phyloP scores from a whole-genome alignment of 1,140 invertebrate genomes.

The Sinonovacula constricta region DNA sequence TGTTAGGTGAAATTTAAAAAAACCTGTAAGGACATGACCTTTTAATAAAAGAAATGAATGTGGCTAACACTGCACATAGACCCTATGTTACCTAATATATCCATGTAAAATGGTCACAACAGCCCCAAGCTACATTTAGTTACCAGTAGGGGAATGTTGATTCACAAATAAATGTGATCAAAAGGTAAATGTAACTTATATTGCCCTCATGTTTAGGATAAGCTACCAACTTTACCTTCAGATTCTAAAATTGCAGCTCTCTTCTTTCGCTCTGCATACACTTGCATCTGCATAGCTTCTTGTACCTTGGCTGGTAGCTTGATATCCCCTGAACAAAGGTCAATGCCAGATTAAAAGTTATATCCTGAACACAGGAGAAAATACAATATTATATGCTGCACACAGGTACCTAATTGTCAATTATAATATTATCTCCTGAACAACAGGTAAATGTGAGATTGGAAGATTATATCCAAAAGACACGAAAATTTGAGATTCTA shows the following conservation, averaged over 20 bases:
- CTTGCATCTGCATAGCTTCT: slow-evolving; percentile 99
- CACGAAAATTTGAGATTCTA: background rate
- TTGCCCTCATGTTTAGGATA: too few species aligned
- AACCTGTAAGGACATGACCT: too few species aligned
- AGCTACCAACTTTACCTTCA: slow-evolving; percentile 82
- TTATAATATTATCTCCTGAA: background rate
- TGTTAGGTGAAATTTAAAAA: too few species aligned
- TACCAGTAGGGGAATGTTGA: too few species aligned
- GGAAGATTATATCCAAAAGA: background rate
- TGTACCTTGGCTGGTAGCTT: slow-evolving; percentile 94
- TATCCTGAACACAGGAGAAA: background rate
- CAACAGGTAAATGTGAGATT: background rate
- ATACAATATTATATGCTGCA: background rate
- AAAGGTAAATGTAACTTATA: too few species aligned
- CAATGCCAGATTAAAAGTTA: background rate
- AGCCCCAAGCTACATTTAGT: too few species aligned
- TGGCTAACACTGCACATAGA: too few species aligned
- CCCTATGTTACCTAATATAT: too few species aligned
- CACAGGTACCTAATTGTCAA: background rate
- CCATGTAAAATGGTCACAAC: too few species aligned
- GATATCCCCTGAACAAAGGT: slow-evolving; percentile 87
- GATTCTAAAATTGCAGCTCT: slow-evolving; percentile 98
- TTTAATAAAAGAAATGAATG: too few species aligned
- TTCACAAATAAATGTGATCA: too few species aligned
- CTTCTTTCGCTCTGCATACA: slow-evolving; percentile 98